Evolutionary conservation across 2,888 invertebrate species (phyloP), one percentile per base, ranked within the genome.

Genomic region (Panzeria rudis): DNA sequence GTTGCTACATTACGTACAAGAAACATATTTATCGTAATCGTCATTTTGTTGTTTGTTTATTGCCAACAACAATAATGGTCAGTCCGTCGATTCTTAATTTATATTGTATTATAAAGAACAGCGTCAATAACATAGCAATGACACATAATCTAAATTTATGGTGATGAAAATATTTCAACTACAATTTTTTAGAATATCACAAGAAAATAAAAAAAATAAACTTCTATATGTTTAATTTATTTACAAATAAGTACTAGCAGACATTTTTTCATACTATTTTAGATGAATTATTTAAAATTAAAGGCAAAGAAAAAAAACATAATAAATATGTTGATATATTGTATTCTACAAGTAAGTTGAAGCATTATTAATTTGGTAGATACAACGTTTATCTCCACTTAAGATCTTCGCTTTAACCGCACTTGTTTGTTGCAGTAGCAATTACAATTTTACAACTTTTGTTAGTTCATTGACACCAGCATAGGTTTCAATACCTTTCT

Each of bases 121-220:
- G 56, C 54, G 61, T 66, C 66, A 68, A 59, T 23, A 71, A 52
- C 61, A 78, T 35, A 47, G 56, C 69, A 78, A 79, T 78, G 73
- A 83, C 73, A 82, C 73, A 85, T 56, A 78, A 72, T 85, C 77
- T 78, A 78, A 84, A 84, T 81, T 73, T 84, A 82, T 81, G 77
- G 71, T 73, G 73, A 73, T 79, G 69, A 76, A 71, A 69, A 69
- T 62, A 32, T 38, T 64, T 80, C 50, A 56, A 52, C 23, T 50
- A 52, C 41, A 64, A 20, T 44, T 69, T 69, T 69, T 50, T 25
- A 20, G 1, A 38, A 50, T 47, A 50, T 13, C n/a, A 32, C 44
- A 71, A 56, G 17, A 20, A 38, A 56, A 35, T 13, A 17, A 32
- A 17, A 41, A 54, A 20, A 23, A 44, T 13, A 32, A 66, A 47